phyloP scores from a whole-genome alignment of 1,140 invertebrate genomes.

The Gonioctena quinquepunctata region DNA sequence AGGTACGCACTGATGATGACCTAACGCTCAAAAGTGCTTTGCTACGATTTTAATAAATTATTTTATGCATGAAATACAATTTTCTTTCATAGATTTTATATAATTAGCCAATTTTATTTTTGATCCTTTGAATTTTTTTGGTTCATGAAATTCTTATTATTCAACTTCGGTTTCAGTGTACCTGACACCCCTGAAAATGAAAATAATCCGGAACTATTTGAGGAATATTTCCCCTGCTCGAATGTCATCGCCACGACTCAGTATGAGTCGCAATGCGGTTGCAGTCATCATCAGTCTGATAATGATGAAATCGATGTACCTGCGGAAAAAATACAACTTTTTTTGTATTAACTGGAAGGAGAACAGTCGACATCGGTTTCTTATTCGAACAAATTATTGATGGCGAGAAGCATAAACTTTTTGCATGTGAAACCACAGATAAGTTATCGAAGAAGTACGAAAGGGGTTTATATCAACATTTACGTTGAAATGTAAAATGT shows the following conservation, averaged over 20 bases:
- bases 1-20: no score
- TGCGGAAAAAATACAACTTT: neutral
- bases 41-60: no score
- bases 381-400: slow-evolving; percentile 2
- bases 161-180: neutral
- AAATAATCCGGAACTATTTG: neutral
- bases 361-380: neutral
- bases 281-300: neutral
- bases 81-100: no score
- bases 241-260: slow-evolving; percentile 1
- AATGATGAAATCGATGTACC: slow-evolving; percentile 1
- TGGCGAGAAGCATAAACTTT: neutral
- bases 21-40: no score
- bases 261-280: neutral
- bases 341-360: neutral
- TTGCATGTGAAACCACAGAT: slow-evolving; percentile 1
- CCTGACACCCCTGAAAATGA: neutral
- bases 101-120: no score
- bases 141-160: no score
- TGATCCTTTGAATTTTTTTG: no score
- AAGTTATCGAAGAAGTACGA: slow-evolving; percentile 1
- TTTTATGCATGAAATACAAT: no score
- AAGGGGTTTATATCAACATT: no score
- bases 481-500: slow-evolving; percentile 3
- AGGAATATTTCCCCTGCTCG: neutral